Percentiles rank a stretch among this genome's conserved stretches.
Conservation (phyloP, 2,797 vertebrate species). For the Neopelma chrysocephalum region DNA sequence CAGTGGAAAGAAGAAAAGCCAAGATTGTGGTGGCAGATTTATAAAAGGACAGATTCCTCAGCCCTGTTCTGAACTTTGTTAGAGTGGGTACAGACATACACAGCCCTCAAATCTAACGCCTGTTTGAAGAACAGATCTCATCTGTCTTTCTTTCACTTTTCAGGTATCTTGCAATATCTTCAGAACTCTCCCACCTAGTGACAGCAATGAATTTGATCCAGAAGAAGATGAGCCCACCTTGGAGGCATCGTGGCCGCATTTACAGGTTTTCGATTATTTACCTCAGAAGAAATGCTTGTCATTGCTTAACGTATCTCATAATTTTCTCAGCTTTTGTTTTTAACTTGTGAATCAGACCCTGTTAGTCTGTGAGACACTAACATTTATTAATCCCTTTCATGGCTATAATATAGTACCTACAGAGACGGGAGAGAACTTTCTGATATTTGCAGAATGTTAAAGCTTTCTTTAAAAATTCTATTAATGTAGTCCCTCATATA, state of each 20-base stretch:
- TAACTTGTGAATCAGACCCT: not conserved
- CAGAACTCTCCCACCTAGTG: conserved; percentile 98
- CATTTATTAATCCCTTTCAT: not conserved
- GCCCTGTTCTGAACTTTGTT: not conserved
- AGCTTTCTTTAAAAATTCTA: not conserved
- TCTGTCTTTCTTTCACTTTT: conserved; percentile 46
- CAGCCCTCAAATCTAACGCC: not conserved
- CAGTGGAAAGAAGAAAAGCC: not conserved
- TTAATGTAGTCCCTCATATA: not conserved
- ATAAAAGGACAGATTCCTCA: not conserved
- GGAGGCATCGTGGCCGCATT: conserved; percentile 97
- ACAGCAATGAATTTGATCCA: conserved; percentile 98
- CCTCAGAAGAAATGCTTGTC: not conserved
- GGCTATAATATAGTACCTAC: not conserved
- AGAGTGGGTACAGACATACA: not conserved
- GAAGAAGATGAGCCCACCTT: conserved; percentile 98
- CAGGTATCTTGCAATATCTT: conserved; percentile 99
- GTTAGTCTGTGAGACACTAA: not conserved
- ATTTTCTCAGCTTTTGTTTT: conserved; percentile 8
- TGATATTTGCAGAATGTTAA: not conserved
- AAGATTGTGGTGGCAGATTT: not conserved
- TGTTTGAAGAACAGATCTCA: conserved; percentile 14
- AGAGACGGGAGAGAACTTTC: not conserved
- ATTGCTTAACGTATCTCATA: not conserved
- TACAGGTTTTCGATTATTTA: conserved; percentile 82